These are phyloP conservation scores for Pegoplata infirma DNA, from an alignment of 2,888 invertebrate species.

Conservation along the genomic window DNA sequence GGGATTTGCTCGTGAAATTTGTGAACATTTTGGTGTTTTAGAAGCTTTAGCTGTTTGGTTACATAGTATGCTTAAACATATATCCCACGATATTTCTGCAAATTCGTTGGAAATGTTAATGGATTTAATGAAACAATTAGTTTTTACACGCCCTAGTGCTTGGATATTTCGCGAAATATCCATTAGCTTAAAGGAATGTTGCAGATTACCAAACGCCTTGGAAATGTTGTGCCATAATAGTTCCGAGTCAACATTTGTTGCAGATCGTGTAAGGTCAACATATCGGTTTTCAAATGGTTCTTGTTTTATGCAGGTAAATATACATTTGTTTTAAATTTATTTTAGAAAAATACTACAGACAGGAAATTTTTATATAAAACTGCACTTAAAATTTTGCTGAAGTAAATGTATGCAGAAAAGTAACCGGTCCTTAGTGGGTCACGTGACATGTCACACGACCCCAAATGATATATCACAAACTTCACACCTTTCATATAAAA, in stretches of 20 bases:
- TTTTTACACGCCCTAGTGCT: slow-evolving; percentile 72
- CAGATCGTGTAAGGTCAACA: slow-evolving; percentile 70
- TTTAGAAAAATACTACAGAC: not conserved
- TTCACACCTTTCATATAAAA: too few relatives aligned
- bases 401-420: too few relatives aligned
- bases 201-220: slow-evolving; percentile 62
- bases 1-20: slow-evolving; percentile 72
- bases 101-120: slow-evolving; percentile 65
- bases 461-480: too few relatives aligned
- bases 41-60: slow-evolving; percentile 70
- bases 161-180: slow-evolving; percentile 72
- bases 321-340: not conserved
- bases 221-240: slow-evolving; percentile 69
- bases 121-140: slow-evolving; percentile 71
- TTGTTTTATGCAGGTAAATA: slow-evolving; percentile 71
- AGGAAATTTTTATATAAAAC: too few relatives aligned
- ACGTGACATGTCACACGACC: too few relatives aligned
- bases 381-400: too few relatives aligned
- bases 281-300: slow-evolving; percentile 73
- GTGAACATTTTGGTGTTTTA: slow-evolving; percentile 72
- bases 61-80: slow-evolving; percentile 65
- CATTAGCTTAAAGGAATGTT: slow-evolving; percentile 66
- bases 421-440: too few relatives aligned
- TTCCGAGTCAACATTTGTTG: slow-evolving; percentile 65
- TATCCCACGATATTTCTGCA: slow-evolving; percentile 31